Conservation (phyloP, 2,797 vertebrate genomes). For the Coregonus sp. region DNA sequence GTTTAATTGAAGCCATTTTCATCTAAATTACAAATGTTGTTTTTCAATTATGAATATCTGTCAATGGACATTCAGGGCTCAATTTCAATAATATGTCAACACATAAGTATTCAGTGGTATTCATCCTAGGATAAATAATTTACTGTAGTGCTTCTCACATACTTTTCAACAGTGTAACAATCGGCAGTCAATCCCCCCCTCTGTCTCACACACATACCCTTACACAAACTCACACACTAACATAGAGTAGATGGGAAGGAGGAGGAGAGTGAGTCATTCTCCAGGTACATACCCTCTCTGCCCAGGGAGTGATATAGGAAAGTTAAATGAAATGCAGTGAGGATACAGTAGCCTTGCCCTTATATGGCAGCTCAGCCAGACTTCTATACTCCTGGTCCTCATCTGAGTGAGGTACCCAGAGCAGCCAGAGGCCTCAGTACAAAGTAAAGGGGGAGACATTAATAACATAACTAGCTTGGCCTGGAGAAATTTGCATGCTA, state of each 20-base stretch:
- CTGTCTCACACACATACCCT: slow-evolving; percentile 21
- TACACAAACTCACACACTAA: neutral
- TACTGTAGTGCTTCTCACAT: slow-evolving; percentile 4
- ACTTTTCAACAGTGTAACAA: slow-evolving; percentile 6
- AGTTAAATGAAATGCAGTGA: slow-evolving; percentile 35
- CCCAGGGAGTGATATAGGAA: slow-evolving; percentile 17
- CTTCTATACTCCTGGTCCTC: slow-evolving; percentile 38
- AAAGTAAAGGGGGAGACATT: slow-evolving; percentile 26
- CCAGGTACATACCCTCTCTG: slow-evolving; percentile 60
- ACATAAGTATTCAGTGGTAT: slow-evolving; percentile 28
- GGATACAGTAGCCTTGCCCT: slow-evolving; percentile 55
- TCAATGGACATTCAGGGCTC: neutral
- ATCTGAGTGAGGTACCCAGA: slow-evolving; percentile 36
- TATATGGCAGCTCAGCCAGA: slow-evolving; percentile 53
- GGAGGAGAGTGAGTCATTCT: slow-evolving; percentile 19
- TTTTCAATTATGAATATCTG: neutral
- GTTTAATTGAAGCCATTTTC: neutral
- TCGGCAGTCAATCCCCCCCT: neutral
- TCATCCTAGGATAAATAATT: slow-evolving; percentile 44
- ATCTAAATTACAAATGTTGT: neutral
- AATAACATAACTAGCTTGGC: slow-evolving; percentile 63
- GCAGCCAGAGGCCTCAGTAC: slow-evolving; percentile 12
- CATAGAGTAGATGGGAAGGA: slow-evolving; percentile 3
- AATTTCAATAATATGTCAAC: slow-evolving; percentile 22
- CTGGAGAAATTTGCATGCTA: slow-evolving; percentile 39